These are phyloP conservation scores for Haemorhous mexicanus DNA, from an alignment of 2,113 vertebrate genomes.

Conservation along the genomic window DNA sequence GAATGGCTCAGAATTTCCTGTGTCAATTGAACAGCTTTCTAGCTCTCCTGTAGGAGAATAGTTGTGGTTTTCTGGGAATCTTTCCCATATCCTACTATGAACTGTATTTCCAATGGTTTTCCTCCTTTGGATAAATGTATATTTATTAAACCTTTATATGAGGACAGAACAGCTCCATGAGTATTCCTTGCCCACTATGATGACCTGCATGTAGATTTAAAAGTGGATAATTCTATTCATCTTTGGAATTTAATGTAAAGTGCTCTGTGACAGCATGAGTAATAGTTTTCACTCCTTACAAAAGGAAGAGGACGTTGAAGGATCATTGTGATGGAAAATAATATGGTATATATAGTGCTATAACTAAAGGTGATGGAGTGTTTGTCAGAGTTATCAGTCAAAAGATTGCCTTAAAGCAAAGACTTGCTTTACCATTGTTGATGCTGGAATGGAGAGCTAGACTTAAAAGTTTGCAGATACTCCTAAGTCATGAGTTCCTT, in stretches of 20 bases:
- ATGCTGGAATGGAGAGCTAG: background rate
- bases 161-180: background rate
- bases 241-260: conserved; percentile 17
- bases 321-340: background rate
- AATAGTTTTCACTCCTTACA: background rate
- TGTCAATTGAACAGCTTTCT: background rate
- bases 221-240: background rate
- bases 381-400: background rate
- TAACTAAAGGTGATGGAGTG: background rate
- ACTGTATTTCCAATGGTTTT: background rate
- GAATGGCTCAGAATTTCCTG: background rate
- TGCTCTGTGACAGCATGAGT: background rate
- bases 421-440: background rate
- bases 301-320: background rate
- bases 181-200: background rate
- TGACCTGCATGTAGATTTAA: background rate
- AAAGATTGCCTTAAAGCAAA: conserved; percentile 27
- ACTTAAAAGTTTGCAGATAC: background rate
- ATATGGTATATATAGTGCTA: background rate
- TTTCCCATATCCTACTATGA: background rate
- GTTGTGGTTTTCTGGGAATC: background rate
- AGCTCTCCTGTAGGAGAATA: background rate
- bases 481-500: conserved; percentile 73
- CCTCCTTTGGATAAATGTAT: background rate
- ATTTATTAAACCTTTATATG: background rate